Base-by-base conservation (phyloP, 2,888 invertebrate genomes). In the Hypercompe scribonia region DNA sequence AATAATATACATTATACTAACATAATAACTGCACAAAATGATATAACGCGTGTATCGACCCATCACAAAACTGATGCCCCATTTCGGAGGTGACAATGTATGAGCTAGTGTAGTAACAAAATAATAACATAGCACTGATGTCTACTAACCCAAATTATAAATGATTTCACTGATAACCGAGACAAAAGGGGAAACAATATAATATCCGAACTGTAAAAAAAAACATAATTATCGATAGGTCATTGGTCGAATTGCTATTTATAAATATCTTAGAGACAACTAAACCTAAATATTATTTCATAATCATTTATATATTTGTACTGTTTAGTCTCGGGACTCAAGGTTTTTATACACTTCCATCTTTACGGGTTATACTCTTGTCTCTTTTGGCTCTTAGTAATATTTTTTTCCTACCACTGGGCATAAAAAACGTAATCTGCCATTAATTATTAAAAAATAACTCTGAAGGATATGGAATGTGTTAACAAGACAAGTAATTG, bases 111-210 rank as follows among this genome's bases (percentile, higher is more conserved):
- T 76, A 68, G 70, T 76, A 77, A 83, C 80, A 72, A 86, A 84
- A 81, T 70, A 81, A 84, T 85, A 84, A 84, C 82, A 82, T 78
- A 84, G 84, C 87, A 88, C 79, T 85, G 81, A 89, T 92, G 91
- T 91, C 90, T 80, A 78, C 77, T 91, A 92, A 93, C 93, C 94
- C 88, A 92, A 90, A 91, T 93, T 88, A 85, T 86, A 83, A 83
- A 90, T 83, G 90, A 87, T 91, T 88, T 87, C 86, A 87, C 87
- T 87, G 93, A 93, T 93, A 93, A 87, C 90, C 84, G 78, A 81
- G 78, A 86, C 87, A 73, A 87, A 90, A 89, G 86, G 90, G 87
- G 87, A 92, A 91, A 94, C 94, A 95, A 94, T 94, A 90, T 91
- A 89, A 88, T 84, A 86, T 86, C 88, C 87, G 84, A 88, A 81